Conservation (phyloP, 2,113 vertebrate genomes). For the Paradoxurus hermaphroditus region DNA sequence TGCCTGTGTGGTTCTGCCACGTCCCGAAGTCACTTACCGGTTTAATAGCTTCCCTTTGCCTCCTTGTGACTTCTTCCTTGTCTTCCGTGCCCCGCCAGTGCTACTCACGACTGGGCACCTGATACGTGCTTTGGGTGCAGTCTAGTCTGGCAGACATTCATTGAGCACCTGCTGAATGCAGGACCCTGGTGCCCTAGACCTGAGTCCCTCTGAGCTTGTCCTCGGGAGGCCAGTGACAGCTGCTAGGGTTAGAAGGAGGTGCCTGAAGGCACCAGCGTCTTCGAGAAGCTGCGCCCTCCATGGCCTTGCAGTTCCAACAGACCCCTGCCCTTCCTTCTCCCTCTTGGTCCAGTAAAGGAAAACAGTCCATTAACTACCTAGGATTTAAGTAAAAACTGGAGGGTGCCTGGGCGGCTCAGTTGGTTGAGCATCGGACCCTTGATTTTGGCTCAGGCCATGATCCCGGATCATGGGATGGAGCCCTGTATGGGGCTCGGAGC, state of each 20-base stretch:
- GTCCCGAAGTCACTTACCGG: not conserved
- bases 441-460: too few species aligned
- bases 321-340: not conserved
- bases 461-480: too few species aligned
- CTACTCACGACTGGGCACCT: not conserved
- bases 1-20: not conserved
- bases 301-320: not conserved
- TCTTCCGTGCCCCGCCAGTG: not conserved
- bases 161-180: not conserved
- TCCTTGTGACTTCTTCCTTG: not conserved
- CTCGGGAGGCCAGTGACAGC: not conserved
- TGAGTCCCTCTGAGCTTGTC: not conserved
- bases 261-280: not conserved
- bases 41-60: not conserved
- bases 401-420: too few species aligned
- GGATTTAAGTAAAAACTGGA: too few species aligned
- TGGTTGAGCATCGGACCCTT: too few species aligned
- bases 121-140: not conserved
- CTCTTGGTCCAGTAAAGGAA: not conserved
- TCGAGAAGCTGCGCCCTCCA: not conserved
- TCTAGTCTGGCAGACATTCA: not conserved
- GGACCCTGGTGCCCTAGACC: not conserved
- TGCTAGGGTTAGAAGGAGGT: not conserved
- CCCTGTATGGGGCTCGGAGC: too few species aligned
- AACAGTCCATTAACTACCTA: too few species aligned